phyloP scores from a whole-genome alignment of 2,888 invertebrate genomes.

The Steromphala cineraria region DNA sequence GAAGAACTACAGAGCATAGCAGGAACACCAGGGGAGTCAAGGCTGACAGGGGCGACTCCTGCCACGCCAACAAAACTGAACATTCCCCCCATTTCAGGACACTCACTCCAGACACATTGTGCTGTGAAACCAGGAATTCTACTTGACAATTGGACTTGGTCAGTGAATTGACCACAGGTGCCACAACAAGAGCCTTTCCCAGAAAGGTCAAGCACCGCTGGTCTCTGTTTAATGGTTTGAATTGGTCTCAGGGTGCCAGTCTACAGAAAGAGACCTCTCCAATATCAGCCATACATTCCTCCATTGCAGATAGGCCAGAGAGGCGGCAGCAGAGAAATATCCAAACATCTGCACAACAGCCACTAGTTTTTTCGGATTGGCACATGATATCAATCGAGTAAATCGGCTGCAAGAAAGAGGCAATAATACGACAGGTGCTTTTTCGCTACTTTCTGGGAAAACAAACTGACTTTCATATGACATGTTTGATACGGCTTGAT shows the following conservation, averaged over 20 bases:
- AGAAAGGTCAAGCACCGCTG: neutral
- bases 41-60: neutral
- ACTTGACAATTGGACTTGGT: neutral
- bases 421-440: neutral
- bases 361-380: neutral
- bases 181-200: neutral
- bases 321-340: neutral
- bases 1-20: neutral
- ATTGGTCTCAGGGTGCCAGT: constrained; percentile 16
- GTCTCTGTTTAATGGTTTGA: neutral
- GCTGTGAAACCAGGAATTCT: neutral
- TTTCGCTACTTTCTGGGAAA: constrained; percentile 14
- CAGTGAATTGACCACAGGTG: neutral
- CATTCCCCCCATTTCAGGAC: too few relatives aligned
- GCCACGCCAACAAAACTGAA: neutral
- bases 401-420: neutral
- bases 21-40: neutral
- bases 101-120: neutral
- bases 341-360: neutral
- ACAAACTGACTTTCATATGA: constrained; percentile 17
- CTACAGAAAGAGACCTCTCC: neutral
- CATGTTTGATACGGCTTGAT: constrained; percentile 7
- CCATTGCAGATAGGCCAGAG: neutral
- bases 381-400: constrained; percentile 11
- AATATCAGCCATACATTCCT: neutral